Evolutionary conservation across 1,140 invertebrate genomes (phyloP).

Genomic region (Aphelenchoides besseyi): DNA sequence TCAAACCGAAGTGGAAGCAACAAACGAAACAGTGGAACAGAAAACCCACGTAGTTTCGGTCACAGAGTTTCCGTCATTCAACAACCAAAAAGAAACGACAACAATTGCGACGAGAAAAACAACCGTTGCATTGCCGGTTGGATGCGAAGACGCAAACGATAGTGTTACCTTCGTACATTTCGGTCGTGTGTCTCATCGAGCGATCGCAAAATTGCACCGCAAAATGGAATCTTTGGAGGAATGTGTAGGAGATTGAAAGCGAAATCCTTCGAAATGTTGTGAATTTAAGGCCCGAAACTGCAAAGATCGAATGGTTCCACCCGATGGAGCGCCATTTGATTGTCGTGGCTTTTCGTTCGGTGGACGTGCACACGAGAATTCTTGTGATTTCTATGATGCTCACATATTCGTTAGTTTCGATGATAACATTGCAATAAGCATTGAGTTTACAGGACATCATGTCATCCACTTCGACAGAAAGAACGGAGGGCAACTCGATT

Average conservation of each 20-base stretch:
- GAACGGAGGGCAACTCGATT: not conserved
- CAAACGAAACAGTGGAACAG: not conserved
- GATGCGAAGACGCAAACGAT: not conserved
- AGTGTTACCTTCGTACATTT: not conserved
- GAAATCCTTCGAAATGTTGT: too few species aligned
- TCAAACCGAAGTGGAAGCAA: not conserved
- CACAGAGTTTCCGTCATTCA: not conserved
- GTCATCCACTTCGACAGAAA: not conserved
- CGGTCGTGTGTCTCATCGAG: not conserved
- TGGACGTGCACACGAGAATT: slow-evolving; percentile 5
- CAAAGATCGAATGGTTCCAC: slow-evolving; percentile 14
- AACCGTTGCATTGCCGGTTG: slow-evolving; percentile 16
- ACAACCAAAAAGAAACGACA: not conserved
- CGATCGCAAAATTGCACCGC: not conserved
- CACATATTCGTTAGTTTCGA: slow-evolving; percentile 13
- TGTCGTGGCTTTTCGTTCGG: slow-evolving; percentile 26
- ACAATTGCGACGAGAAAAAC: slow-evolving; percentile 15
- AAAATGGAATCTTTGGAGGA: slow-evolving; percentile 19
- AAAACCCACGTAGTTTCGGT: not conserved
- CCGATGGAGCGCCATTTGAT: slow-evolving; percentile 17
- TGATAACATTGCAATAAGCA: not conserved
- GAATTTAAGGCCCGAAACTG: slow-evolving; percentile 22
- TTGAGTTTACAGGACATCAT: not conserved
- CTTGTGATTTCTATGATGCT: slow-evolving; percentile 30
- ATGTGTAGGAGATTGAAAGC: too few species aligned